A percentile compares a stretch with the other conserved stretches of the same genome.
Evolutionary conservation across 2,888 invertebrate genomes (phyloP).

Genomic region (Apamea epomidion): DNA sequence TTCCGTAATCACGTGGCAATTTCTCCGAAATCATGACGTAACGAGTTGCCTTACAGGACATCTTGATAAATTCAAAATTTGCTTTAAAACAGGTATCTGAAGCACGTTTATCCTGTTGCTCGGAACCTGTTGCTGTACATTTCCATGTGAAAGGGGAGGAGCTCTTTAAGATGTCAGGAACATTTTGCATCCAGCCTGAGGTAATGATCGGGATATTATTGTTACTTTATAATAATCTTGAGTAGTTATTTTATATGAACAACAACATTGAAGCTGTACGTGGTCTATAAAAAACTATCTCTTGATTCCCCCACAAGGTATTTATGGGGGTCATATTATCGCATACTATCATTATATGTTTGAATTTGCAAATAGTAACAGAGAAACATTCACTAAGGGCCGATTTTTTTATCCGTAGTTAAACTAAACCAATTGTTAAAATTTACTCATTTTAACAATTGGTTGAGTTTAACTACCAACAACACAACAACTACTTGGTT

Average conservation of each 20-base stretch:
- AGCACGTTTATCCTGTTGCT: conserved; percentile 47
- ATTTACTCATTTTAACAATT: too few species aligned
- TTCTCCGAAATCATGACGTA: conserved; percentile 47
- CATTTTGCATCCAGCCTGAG: conserved; percentile 22
- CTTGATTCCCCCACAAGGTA: neutral
- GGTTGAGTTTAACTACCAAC: too few species aligned
- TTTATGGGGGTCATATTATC: neutral
- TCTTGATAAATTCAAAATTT: conserved; percentile 37
- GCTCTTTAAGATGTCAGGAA: conserved; percentile 1
- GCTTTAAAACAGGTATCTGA: conserved; percentile 41
- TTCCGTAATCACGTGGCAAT: conserved; percentile 26
- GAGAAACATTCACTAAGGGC: neutral
- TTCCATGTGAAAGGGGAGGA: conserved; percentile 21
- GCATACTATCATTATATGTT: neutral
- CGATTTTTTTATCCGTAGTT: too few species aligned
- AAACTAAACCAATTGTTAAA: too few species aligned
- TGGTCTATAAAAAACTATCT: neutral
- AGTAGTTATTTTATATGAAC: neutral
- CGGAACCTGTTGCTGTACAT: conserved; percentile 43
- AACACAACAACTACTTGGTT: too few species aligned
- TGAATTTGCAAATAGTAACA: neutral
- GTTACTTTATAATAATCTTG: neutral
- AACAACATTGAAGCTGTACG: neutral
- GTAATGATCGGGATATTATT: neutral
- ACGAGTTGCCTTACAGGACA: conserved; percentile 6